These are phyloP conservation scores for Melopsittacus undulatus DNA, from an alignment of 2,797 vertebrate species.

Conservation along the genomic window DNA sequence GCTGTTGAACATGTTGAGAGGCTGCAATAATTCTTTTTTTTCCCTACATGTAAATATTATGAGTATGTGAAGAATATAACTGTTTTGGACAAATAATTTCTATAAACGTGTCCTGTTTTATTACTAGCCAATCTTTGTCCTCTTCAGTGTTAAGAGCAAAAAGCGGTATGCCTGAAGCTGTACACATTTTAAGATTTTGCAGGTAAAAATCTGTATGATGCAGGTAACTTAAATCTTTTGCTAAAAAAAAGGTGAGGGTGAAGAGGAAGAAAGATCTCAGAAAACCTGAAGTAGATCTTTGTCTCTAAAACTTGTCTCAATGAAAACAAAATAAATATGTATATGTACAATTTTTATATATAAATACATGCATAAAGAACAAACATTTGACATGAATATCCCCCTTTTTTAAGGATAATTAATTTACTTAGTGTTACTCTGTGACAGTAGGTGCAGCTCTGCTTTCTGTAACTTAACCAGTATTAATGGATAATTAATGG, in stretches of 20 bases:
- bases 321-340: background rate
- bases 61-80: background rate
- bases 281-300: background rate
- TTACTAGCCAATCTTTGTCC: background rate
- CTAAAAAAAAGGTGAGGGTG: background rate
- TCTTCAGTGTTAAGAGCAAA: background rate
- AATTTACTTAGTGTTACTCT: background rate
- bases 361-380: background rate
- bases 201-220: background rate
- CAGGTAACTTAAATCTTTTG: background rate
- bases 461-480: background rate
- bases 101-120: background rate
- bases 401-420: background rate
- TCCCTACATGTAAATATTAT: background rate
- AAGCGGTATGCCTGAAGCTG: background rate
- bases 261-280: background rate
- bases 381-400: background rate
- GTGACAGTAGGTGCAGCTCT: background rate
- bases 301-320: background rate
- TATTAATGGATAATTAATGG: background rate
- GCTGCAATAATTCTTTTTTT: background rate
- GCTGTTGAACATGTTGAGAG: background rate
- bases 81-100: background rate
- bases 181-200: background rate
- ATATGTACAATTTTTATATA: background rate